A percentile compares a stretch with the other conserved stretches of the same genome.
These are phyloP conservation scores for Hippocampus kuda DNA, from an alignment of 2,797 vertebrate species.

Conservation along the genomic window DNA sequence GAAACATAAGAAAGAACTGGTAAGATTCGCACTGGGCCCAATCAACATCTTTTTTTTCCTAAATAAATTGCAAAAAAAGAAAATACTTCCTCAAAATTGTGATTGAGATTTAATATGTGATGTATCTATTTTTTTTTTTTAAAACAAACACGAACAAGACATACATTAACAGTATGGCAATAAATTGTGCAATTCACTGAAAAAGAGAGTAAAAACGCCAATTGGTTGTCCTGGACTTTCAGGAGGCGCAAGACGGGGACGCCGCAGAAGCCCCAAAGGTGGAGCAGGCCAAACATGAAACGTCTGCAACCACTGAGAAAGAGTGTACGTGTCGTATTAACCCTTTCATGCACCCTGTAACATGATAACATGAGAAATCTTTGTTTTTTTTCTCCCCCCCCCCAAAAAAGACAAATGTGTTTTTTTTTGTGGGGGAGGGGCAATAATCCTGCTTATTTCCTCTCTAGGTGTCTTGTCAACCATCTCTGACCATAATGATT, in stretches of 20 bases:
- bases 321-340: constrained; percentile 41
- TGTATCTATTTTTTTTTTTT: no score
- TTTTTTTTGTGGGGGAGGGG: neutral
- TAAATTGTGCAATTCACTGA: no score
- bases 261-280: constrained; percentile 36
- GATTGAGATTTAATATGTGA: no score
- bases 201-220: neutral
- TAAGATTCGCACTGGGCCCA: constrained; percentile 21
- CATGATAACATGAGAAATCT: no score
- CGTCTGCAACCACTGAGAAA: constrained; percentile 34
- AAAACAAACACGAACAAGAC: no score
- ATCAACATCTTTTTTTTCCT: no score
- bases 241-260: constrained; percentile 58
- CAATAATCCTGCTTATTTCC: constrained; percentile 2
- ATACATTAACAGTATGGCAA: no score
- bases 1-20: constrained; percentile 47
- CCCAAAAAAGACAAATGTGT: neutral
- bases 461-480: constrained; percentile 44
- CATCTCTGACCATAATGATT: constrained; percentile 36
- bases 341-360: neutral
- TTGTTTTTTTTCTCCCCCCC: no score
- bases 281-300: constrained; percentile 45
- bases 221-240: constrained; percentile 28
- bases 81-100: no score
- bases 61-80: no score